phyloP scores from a whole-genome alignment of 2,113 vertebrate species.

The Recurvirostra avosetta region DNA sequence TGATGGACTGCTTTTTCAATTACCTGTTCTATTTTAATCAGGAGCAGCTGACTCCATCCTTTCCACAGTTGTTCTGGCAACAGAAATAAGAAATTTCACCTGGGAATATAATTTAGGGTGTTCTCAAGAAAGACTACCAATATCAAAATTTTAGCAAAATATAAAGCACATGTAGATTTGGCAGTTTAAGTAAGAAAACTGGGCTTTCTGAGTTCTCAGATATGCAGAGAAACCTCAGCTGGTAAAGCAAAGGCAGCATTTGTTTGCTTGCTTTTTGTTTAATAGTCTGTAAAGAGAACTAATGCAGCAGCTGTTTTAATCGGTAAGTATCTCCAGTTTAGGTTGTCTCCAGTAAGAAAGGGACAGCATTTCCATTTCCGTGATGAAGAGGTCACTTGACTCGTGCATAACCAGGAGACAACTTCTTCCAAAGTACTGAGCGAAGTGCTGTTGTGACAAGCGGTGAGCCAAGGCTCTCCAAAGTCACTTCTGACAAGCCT shows the following conservation, averaged over 20 bases:
- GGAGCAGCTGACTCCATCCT: background rate
- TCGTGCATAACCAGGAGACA: background rate
- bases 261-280: background rate
- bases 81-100: background rate
- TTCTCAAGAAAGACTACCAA: background rate
- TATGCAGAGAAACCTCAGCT: background rate
- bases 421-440: background rate
- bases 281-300: background rate
- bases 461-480: background rate
- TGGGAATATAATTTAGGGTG: background rate
- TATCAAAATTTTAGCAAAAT: background rate
- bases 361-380: background rate
- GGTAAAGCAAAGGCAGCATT: background rate
- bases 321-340: background rate
- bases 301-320: slow-evolving; percentile 43
- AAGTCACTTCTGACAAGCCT: background rate
- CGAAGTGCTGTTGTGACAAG: background rate
- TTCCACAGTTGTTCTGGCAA: background rate
- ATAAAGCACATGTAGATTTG: background rate
- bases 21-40: background rate
- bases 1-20: background rate
- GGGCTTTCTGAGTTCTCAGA: background rate
- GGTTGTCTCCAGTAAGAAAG: background rate
- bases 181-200: background rate
- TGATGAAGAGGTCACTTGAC: background rate